Base-by-base conservation (phyloP, 2,888 invertebrate species). In the Athalia cordata region DNA sequence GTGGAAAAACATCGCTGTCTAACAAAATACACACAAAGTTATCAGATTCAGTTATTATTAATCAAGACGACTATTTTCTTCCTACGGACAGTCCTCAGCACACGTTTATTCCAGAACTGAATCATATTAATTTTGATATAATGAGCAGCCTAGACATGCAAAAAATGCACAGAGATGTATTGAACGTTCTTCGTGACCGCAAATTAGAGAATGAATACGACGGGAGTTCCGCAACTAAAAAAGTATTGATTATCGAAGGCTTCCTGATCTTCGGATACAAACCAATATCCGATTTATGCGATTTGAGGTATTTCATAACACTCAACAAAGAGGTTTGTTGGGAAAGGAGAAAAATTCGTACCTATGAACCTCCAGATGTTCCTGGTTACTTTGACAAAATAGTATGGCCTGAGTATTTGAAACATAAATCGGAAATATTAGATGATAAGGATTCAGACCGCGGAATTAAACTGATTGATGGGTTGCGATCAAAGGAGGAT, bases 321-420 rank as follows among this genome's bases (percentile, higher is more conserved):
- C 89, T 96, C 85, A 92, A 93, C 74, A 93, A 93, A 88, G 94
- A 94, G 50, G 93, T 93, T 87, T 96, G 96, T 85, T 90, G 90
- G 82, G 84, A 91, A 50, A 92, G 97, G 43, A 92, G 97, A 80
- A 87, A 88, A 52, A 84, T 84, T 43, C 91, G 96, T 55, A 89
- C 91, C n/a, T 98, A 98, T 88, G 93, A 95, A 76, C 98, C 98
- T 29, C 95, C 98, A 0, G 98, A 98, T 91, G 92, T 95, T 2
- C 94, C 93, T 0, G 96, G 97, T 0, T 98, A 98, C 91, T 98
- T 98, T 91, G 96, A 98, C 65, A 90, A 91, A 82, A 94, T 95
- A 87, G 97, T 96, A n/a, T 98, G 98, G 98, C 98, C 98, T n/a
- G 94, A 94, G 86, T 96, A 97, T 87, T 85, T 93, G 78, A 91